Base-by-base conservation (phyloP, 2,113 vertebrate species). In the Tupaia chinensis region DNA sequence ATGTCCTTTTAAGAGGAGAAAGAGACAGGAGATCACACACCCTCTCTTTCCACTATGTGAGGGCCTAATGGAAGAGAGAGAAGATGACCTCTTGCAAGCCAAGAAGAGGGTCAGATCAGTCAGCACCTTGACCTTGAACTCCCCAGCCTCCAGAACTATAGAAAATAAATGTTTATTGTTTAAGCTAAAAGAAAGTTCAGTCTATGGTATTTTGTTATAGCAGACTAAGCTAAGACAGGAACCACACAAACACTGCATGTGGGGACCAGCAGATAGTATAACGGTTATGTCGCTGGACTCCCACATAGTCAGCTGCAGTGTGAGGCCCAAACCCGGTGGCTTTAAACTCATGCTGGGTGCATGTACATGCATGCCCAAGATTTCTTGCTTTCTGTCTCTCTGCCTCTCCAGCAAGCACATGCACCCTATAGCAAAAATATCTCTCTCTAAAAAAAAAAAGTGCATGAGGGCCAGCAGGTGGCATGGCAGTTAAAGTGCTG, bases 91-190 rank as follows among this genome's bases (percentile, higher is more conserved):
- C 27, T 32, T 63, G 34, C 54, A n/a, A 72, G 16, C 29, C n/a
- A 56, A 54, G 72, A 69, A 32, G 54, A 74, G 11, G 76, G 23
- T n/a, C 66, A 15, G 76, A 76, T 23, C 2, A 4, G 76, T 19
- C 60, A 69, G 44, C 17, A 66, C n/a, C 27, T 68, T 34, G 44
- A 53, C 60, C 53, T 58, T 68, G 60, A 12, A 65, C 19, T 68
- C 76, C 29, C 77, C 65, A 81, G 56, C 53, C 32, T 76, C 25
- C 23, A 84, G 58, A 88, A 79, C 53, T 56, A 3, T 23, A 63
- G 53, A 89, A 92, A 82, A 95, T 60, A 53, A 77, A 81, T 70
- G 84, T 70, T 73, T 80, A 20, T 20, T 77, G 7, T 83, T 79
- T 61, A 90, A 94, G 23, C 15, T 56, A 60, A 22, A 58, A 44